Base-by-base conservation (phyloP, 1,140 invertebrate species). In the Oscheius sp. region DNA sequence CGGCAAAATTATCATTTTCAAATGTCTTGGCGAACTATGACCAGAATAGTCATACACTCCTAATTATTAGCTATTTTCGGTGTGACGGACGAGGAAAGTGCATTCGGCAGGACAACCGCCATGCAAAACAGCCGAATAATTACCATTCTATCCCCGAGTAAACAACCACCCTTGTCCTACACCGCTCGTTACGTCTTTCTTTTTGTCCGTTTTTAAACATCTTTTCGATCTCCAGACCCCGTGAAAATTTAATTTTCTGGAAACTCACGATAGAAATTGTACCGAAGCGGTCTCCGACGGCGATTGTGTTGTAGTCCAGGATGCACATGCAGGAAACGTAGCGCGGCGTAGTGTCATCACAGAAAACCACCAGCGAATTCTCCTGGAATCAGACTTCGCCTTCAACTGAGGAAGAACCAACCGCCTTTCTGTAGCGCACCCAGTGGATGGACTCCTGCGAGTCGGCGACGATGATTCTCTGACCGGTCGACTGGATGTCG, bases 271-370 rank as follows among this genome's bases (percentile, higher is more conserved):
- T 80, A 23, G 81, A 58, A n/a, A 99, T 89, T 84, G 97, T 99
- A n/a, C 96, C 97, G 89, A 98, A 99, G 86, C 98, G 98, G 85
- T 99, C 97, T 2, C 93, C 93, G 36, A 92, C 91, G 0, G 94
- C 95, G 28, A 97, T 90, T 2, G 96, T 98, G 80, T 96, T 93
- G 79, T 96, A 98, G 87, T 99, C 97, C 18, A 99, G 85, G n/a
- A 98, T 87, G 78, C 91, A 91, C 0, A 91, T 91, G 34, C 91
- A 91, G 0, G 95, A 97, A 1, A 98, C 90, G 92, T 93, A 99
- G 61, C 95, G 88, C 0, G 96, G 96, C 87, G 93, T 91, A 0
- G 94, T 97, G 81, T 99, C 96, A 86, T 99, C 96, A 2, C 95
- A 93, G 86, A 99, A 99, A 46, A 99, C 92, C 36, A 98, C 94